These are phyloP conservation scores for Epizoanthus ramosus DNA, from an alignment of 92 coral and sea anemone genomes.

Conservation along the genomic window DNA sequence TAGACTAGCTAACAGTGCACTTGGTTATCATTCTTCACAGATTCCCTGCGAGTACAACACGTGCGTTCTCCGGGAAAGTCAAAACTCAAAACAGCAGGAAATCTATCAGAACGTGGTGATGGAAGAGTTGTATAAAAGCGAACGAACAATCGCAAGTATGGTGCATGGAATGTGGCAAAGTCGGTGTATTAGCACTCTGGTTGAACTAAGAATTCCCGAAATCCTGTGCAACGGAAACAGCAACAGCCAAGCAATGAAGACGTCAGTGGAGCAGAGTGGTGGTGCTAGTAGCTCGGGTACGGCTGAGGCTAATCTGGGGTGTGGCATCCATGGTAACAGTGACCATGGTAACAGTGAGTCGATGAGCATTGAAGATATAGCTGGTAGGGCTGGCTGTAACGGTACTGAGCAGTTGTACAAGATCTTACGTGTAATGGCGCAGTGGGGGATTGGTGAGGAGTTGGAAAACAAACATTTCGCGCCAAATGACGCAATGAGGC, in stretches of 20 bases:
- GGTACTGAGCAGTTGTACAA: background rate
- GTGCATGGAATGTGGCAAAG: conserved; percentile 2
- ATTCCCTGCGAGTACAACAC: no score
- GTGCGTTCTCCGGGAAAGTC: no score
- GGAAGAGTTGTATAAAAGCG: background rate
- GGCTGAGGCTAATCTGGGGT: background rate
- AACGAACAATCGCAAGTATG: background rate
- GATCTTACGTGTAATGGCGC: background rate
- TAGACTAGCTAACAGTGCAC: no score
- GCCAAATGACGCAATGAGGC: background rate
- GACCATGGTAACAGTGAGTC: background rate
- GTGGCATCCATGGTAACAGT: background rate
- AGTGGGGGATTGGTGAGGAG: background rate
- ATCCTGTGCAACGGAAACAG: background rate
- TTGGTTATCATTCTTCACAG: no score
- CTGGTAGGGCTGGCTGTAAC: background rate
- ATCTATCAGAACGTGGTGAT: background rate
- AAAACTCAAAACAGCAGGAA: no score
- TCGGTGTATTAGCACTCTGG: background rate
- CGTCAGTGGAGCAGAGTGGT: background rate
- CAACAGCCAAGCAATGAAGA: background rate
- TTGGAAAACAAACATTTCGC: background rate
- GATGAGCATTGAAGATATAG: conserved; percentile 1
- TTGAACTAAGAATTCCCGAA: background rate
- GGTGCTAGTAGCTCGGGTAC: background rate